Conservation (phyloP, 2,888 invertebrate genomes). For the Nudaria mundana region DNA sequence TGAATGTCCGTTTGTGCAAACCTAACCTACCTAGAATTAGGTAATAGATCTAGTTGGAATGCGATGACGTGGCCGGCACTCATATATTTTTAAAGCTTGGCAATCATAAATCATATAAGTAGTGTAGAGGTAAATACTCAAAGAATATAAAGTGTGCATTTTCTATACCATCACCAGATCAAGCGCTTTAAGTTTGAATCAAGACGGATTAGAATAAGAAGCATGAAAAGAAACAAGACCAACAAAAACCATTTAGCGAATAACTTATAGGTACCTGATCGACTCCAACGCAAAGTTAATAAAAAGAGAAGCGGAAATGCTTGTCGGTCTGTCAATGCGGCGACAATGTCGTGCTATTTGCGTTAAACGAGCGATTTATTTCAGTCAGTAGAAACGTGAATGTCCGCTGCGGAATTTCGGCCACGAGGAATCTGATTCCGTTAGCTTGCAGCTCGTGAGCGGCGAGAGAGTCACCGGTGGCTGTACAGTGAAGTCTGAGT, state of each 20-base stretch:
- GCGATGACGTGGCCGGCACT: conserved; percentile 1
- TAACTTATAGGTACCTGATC: too few relatives aligned
- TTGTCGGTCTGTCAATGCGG: conserved; percentile 72
- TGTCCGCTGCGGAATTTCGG: conserved; percentile 77
- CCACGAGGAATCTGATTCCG: conserved; percentile 74
- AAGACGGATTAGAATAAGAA: too few relatives aligned
- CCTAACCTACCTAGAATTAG: not conserved
- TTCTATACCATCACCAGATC: too few relatives aligned
- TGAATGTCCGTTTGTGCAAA: not conserved
- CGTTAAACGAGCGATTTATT: conserved; percentile 79
- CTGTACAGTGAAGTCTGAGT: conserved; percentile 25
- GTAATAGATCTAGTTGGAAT: not conserved
- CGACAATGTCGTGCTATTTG: conserved; percentile 78
- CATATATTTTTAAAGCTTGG: not conserved
- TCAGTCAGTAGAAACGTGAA: conserved; percentile 78
- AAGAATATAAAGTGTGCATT: too few relatives aligned
- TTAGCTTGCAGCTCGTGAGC: conserved; percentile 53
- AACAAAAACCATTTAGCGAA: too few relatives aligned
- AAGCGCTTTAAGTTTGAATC: too few relatives aligned
- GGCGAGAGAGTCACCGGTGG: conserved; percentile 28
- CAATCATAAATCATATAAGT: too few relatives aligned
- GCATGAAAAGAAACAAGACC: too few relatives aligned
- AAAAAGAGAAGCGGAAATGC: conserved; percentile 75
- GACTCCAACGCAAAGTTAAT: too few relatives aligned
- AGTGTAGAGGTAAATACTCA: too few relatives aligned